A percentile compares a stretch with the other conserved stretches of the same genome.
These are phyloP conservation scores for Thymelicus acteon DNA, from an alignment of 2,888 invertebrate species.

Conservation along the genomic window DNA sequence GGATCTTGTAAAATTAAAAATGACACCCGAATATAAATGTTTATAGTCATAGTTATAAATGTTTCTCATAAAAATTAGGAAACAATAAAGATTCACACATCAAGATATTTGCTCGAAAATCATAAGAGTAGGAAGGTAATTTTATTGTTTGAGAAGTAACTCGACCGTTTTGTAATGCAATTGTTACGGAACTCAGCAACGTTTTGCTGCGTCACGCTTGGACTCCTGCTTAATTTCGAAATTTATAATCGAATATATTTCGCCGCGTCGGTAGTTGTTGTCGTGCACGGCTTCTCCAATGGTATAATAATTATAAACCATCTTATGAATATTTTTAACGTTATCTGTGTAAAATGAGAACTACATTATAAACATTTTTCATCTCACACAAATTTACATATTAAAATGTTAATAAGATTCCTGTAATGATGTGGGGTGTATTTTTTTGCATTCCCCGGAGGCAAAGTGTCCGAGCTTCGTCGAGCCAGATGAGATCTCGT, in stretches of 20 bases:
- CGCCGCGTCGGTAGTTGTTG: slow-evolving; percentile 32
- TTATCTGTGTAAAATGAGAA: slow-evolving; percentile 48
- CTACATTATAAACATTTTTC: slow-evolving; percentile 60
- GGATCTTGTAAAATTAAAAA: too few relatives aligned
- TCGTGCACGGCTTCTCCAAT: slow-evolving; percentile 57
- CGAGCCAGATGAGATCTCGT: slow-evolving; percentile 20
- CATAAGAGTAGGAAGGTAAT: too few relatives aligned
- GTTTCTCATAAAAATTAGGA: too few relatives aligned
- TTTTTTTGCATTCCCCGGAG: slow-evolving; percentile 17
- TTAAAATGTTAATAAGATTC: slow-evolving; percentile 58
- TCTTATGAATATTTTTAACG: slow-evolving; percentile 60
- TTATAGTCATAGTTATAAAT: too few relatives aligned
- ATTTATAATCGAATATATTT: slow-evolving; percentile 41
- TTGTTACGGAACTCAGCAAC: slow-evolving; percentile 42
- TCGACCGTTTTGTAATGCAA: slow-evolving; percentile 27
- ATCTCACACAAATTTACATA: slow-evolving; percentile 60
- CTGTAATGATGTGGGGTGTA: slow-evolving; percentile 33
- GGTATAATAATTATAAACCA: slow-evolving; percentile 73
- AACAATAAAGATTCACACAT: too few relatives aligned
- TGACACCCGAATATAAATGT: too few relatives aligned
- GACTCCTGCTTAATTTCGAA: slow-evolving; percentile 35
- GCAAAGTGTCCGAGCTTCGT: slow-evolving; percentile 16
- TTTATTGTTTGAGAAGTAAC: too few relatives aligned
- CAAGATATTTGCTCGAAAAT: too few relatives aligned
- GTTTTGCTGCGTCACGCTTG: slow-evolving; percentile 38